phyloP scores from a whole-genome alignment of 2,888 invertebrate genomes.

The Drosophila sordidula region DNA sequence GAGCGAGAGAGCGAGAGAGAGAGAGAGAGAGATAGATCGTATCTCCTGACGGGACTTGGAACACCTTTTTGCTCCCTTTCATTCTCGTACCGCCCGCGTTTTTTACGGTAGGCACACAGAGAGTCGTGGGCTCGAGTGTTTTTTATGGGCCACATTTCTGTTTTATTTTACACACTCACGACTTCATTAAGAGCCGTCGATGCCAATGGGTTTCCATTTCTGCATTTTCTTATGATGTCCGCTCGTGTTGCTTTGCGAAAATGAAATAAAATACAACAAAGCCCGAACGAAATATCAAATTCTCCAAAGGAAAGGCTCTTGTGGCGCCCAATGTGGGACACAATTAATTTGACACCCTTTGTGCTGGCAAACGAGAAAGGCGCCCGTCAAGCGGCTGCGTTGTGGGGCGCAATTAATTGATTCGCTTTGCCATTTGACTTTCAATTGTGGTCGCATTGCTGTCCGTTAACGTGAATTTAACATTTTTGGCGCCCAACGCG shows the following conservation, averaged over 20 bases:
- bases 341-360: slow-evolving; percentile 19
- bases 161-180: slow-evolving; percentile 18
- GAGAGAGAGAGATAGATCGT: slow-evolving; percentile 3
- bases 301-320: slow-evolving; percentile 1
- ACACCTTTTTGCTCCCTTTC: slow-evolving; percentile 26
- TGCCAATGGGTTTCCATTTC: slow-evolving; percentile 1
- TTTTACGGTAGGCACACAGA: slow-evolving; percentile 1
- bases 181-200: slow-evolving; percentile 27
- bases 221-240: slow-evolving; percentile 13
- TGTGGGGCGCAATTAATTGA: slow-evolving; percentile 28
- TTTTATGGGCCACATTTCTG: slow-evolving; percentile 16
- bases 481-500: slow-evolving; percentile 8
- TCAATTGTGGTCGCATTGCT: slow-evolving; percentile 6
- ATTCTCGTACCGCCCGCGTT: slow-evolving; percentile 7
- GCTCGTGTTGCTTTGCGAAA: slow-evolving; percentile 15
- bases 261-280: background rate
- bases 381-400: background rate
- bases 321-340: slow-evolving; percentile 7
- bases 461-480: background rate
- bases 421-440: slow-evolving; percentile 16
- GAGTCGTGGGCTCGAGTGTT: background rate
- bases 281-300: slow-evolving; percentile 19
- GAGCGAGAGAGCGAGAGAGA: background rate
- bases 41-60: slow-evolving; percentile 21
- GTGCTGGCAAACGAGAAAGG: background rate